Conservation (phyloP, 2,797 vertebrate genomes). For the Iguana delicatissima region DNA sequence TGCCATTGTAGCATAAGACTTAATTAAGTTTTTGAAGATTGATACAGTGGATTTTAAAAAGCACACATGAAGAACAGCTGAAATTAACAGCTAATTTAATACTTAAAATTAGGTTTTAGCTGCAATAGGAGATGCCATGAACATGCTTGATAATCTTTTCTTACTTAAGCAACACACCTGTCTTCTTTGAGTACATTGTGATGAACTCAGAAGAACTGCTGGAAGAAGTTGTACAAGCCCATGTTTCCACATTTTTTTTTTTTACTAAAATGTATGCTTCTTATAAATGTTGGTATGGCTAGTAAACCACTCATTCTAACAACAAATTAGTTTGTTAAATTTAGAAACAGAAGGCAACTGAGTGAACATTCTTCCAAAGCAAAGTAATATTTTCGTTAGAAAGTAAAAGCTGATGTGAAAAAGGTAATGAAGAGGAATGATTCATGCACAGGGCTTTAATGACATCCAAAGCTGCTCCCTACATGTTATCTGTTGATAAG, state of each 20-base stretch:
- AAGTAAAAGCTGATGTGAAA: slow-evolving; percentile 90
- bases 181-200: slow-evolving; percentile 2
- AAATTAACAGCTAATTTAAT: neutral
- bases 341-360: slow-evolving; percentile 85
- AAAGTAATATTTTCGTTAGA: slow-evolving; percentile 89
- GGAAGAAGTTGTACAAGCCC: slow-evolving; percentile 36
- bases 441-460: slow-evolving; percentile 90
- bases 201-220: neutral
- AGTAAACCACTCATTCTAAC: slow-evolving; percentile 63
- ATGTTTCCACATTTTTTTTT: slow-evolving; percentile 52
- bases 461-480: slow-evolving; percentile 94
- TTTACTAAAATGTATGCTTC: slow-evolving; percentile 25
- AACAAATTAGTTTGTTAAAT: slow-evolving; percentile 72
- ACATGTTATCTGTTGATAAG: slow-evolving; percentile 83
- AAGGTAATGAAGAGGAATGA: slow-evolving; percentile 95
- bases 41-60: neutral
- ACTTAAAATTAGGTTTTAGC: neutral
- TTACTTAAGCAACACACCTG: slow-evolving; percentile 27
- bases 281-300: slow-evolving; percentile 46
- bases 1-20: neutral
- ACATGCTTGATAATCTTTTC: neutral
- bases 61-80: neutral
- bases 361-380: slow-evolving; percentile 90
- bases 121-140: neutral
- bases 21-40: neutral